A percentile compares a stretch with the other conserved stretches of the same genome.
Evolutionary conservation across 2,888 invertebrate species (phyloP).

Genomic region (Nycteola revayana): DNA sequence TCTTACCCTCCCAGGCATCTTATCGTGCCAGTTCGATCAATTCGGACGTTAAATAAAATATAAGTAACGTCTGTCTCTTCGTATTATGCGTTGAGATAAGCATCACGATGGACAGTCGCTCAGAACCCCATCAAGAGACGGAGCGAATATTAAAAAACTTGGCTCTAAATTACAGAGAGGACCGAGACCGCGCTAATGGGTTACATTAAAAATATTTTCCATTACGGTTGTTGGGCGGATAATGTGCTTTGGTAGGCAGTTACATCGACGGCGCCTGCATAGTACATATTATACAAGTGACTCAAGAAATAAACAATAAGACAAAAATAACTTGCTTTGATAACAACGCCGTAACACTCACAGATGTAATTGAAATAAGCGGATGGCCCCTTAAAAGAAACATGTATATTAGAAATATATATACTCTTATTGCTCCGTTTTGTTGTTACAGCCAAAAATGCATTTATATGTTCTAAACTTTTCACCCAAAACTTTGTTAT

Average conservation of each 20-base stretch:
- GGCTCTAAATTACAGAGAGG: slow-evolving; percentile 73
- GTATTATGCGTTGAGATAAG: slow-evolving; percentile 77
- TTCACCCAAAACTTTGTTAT: slow-evolving; percentile 49
- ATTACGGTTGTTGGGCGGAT: slow-evolving; percentile 60
- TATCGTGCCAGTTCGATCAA: slow-evolving; percentile 75
- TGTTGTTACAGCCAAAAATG: slow-evolving; percentile 52
- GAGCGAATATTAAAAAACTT: slow-evolving; percentile 67
- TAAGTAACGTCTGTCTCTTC: slow-evolving; percentile 79
- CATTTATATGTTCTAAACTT: slow-evolving; percentile 46
- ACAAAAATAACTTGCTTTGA: slow-evolving; percentile 35
- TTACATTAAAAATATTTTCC: slow-evolving; percentile 75
- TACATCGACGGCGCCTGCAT: slow-evolving; percentile 44
- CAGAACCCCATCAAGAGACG: slow-evolving; percentile 73
- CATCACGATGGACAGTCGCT: slow-evolving; percentile 75
- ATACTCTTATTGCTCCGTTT: too few relatives aligned
- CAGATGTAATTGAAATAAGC: slow-evolving; percentile 28
- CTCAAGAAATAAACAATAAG: slow-evolving; percentile 39
- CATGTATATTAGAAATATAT: too few relatives aligned
- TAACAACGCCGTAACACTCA: slow-evolving; percentile 28
- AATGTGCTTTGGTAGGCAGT: slow-evolving; percentile 50
- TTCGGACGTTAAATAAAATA: slow-evolving; percentile 78
- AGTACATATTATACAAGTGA: slow-evolving; percentile 46
- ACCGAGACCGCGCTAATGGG: slow-evolving; percentile 71
- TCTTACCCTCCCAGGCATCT: slow-evolving; percentile 55
- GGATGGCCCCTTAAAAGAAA: too few relatives aligned